phyloP scores from a whole-genome alignment of 2,888 invertebrate genomes.

The Epiblema foenella region DNA sequence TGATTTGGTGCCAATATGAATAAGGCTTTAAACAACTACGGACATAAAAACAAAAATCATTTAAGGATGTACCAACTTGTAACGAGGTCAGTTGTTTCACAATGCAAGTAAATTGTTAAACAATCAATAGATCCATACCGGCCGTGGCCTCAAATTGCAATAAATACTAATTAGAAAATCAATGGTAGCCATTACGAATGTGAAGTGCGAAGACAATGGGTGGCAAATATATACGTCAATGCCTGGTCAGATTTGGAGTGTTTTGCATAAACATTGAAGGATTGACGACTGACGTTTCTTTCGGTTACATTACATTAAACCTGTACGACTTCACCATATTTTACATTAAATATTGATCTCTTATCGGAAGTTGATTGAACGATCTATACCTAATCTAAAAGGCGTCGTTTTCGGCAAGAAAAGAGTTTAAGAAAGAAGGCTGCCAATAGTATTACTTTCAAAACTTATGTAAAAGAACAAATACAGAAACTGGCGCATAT shows the following conservation, averaged over 20 bases:
- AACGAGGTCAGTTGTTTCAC: slow-evolving; percentile 20
- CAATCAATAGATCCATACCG: slow-evolving; percentile 55
- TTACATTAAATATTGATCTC: neutral
- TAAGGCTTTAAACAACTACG: neutral
- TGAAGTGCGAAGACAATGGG: slow-evolving; percentile 34
- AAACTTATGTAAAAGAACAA: too few species aligned
- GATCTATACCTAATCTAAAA: too few species aligned
- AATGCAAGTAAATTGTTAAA: slow-evolving; percentile 56
- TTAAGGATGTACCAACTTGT: neutral
- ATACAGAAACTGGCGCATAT: too few species aligned
- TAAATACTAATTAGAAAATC: slow-evolving; percentile 43
- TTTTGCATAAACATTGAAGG: slow-evolving; percentile 3
- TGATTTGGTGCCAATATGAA: neutral
- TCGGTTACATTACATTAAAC: neutral
- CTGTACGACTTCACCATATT: neutral
- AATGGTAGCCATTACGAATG: slow-evolving; percentile 32
- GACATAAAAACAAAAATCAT: slow-evolving; percentile 1
- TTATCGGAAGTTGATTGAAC: neutral
- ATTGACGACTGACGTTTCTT: neutral
- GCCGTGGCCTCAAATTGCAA: slow-evolving; percentile 60
- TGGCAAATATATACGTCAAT: slow-evolving; percentile 24
- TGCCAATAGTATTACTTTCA: too few species aligned
- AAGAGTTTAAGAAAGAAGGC: too few species aligned
- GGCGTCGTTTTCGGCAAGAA: too few species aligned
- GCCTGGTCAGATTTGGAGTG: slow-evolving; percentile 5